phyloP scores from a whole-genome alignment of 1,140 invertebrate genomes.

The Drosophila melanogaster region DNA sequence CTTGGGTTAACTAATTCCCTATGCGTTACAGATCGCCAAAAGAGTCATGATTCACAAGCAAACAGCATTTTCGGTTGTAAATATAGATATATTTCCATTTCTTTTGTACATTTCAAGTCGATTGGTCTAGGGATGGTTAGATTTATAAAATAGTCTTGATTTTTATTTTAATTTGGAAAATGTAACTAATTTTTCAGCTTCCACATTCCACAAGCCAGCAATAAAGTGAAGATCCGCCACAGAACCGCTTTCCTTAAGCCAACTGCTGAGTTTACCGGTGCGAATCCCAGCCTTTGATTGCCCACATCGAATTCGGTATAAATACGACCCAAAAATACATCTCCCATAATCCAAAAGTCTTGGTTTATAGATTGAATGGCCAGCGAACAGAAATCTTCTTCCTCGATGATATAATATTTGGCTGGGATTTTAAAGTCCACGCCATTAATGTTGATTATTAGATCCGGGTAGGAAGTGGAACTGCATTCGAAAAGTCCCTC shows the following conservation, averaged over 20 bases:
- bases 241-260: not conserved
- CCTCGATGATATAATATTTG: conserved; percentile 53
- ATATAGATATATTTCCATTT: not conserved
- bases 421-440: conserved; percentile 45
- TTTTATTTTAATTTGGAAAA: not conserved
- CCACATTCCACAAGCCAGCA: not conserved
- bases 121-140: no score
- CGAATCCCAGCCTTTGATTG: conserved; percentile 89
- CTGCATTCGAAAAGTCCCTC: conserved; percentile 45
- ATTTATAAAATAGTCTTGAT: no score
- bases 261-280: conserved; percentile 48
- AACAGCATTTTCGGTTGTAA: not conserved
- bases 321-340: conserved; percentile 89
- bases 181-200: not conserved
- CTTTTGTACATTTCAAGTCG: not conserved
- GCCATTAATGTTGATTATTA: conserved; percentile 52
- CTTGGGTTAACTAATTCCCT: not conserved
- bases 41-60: not conserved
- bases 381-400: conserved; percentile 34
- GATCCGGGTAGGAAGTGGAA: conserved; percentile 26
- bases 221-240: not conserved
- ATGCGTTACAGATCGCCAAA: no score
- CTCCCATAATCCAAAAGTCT: conserved; percentile 83
- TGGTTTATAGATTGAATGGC: conserved; percentile 36
- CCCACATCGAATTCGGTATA: conserved; percentile 90